Evolutionary conservation across 2,888 invertebrate genomes (phyloP).

Genomic region (Crematogaster levior): DNA sequence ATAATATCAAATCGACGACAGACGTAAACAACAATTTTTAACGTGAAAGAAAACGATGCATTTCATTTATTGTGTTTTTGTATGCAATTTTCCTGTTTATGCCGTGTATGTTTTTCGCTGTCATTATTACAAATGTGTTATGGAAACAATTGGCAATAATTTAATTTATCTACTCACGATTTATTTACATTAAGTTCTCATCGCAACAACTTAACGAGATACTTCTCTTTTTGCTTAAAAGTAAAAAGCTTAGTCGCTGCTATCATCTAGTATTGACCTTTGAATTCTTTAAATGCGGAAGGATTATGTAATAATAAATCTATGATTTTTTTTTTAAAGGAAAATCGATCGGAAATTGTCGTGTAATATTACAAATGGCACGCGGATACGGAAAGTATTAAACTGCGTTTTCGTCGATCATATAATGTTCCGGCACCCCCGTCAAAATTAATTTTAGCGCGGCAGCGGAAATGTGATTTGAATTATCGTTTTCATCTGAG

Average conservation of each 20-base stretch:
- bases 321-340: not conserved
- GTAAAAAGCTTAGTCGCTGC: no score
- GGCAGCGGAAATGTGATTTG: slow-evolving; percentile 60
- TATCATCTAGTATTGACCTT: slow-evolving; percentile 3
- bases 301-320: not conserved
- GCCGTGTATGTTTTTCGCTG: not conserved
- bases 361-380: not conserved
- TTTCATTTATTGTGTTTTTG: not conserved
- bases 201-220: not conserved
- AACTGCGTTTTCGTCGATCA: slow-evolving; percentile 41
- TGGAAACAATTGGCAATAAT: not conserved
- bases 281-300: not conserved
- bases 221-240: not conserved
- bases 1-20: slow-evolving; percentile 14
- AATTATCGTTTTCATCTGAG: slow-evolving; percentile 51
- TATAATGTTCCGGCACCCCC: slow-evolving; percentile 58
- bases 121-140: not conserved
- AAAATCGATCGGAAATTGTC: not conserved
- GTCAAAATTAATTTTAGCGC: slow-evolving; percentile 69
- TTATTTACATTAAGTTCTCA: not conserved
- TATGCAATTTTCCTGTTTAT: not conserved
- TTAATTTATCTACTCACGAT: not conserved
- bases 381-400: not conserved
- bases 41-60: not conserved
- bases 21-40: slow-evolving; percentile 21